phyloP scores from a whole-genome alignment of 2,797 vertebrate species.

The Sparidentex hasta region DNA sequence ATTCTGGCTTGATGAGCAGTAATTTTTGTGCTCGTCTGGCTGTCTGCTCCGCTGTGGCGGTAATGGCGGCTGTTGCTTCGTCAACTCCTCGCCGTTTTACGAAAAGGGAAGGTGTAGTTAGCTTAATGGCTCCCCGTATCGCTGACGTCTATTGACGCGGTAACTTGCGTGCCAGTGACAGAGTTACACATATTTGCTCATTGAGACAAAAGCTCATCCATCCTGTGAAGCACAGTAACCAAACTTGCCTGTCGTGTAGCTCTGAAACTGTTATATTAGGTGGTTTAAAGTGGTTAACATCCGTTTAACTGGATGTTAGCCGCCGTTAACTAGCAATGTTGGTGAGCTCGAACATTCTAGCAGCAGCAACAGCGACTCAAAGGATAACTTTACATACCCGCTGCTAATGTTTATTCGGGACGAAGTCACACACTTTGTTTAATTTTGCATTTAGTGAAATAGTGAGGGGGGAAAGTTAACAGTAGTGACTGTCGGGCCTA shows the following conservation, averaged over 20 bases:
- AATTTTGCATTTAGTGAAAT: not conserved
- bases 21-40: slow-evolving; percentile 25
- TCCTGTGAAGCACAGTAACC: slow-evolving; percentile 42
- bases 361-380: not conserved
- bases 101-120: slow-evolving; percentile 86
- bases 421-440: not conserved
- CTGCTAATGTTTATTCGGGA: not conserved
- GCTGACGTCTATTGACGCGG: slow-evolving; percentile 92
- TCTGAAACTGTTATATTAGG: slow-evolving; percentile 36
- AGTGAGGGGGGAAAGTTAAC: slow-evolving; percentile 1
- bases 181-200: slow-evolving; percentile 85
- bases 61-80: slow-evolving; percentile 86
- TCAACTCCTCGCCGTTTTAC: slow-evolving; percentile 78
- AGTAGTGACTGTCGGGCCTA: slow-evolving; percentile 47
- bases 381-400: not conserved
- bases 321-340: slow-evolving; percentile 51
- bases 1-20: slow-evolving; percentile 25
- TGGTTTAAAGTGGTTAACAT: slow-evolving; percentile 52
- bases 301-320: slow-evolving; percentile 64
- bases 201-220: slow-evolving; percentile 77
- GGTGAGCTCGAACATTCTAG: slow-evolving; percentile 14
- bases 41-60: slow-evolving; percentile 51
- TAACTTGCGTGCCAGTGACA: slow-evolving; percentile 89
- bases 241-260: slow-evolving; percentile 4
- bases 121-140: slow-evolving; percentile 88